Conservation (phyloP, 2,797 vertebrate species). For the Phoeniculus purpureus region DNA sequence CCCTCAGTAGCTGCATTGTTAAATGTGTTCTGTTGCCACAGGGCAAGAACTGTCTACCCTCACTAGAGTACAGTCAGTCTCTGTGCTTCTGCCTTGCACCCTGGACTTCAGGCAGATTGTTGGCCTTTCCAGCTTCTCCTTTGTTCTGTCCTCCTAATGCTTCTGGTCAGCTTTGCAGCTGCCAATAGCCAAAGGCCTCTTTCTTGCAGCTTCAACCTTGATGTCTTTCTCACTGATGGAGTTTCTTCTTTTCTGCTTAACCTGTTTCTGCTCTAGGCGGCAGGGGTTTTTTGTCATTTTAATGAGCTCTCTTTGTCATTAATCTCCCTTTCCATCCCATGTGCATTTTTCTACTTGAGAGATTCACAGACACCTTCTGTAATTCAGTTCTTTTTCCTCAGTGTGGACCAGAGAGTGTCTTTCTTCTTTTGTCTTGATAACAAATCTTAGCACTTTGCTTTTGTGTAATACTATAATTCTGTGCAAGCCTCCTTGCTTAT, state of each 20-base stretch:
- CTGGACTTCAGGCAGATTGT: neutral
- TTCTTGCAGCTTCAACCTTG: neutral
- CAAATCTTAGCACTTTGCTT: neutral
- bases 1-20: neutral
- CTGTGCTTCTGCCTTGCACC: neutral
- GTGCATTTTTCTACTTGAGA: conserved; percentile 16
- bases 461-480: neutral
- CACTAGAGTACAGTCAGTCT: neutral
- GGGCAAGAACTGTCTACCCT: neutral
- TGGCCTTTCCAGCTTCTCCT: neutral
- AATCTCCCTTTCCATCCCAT: neutral
- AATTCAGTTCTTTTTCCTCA: neutral
- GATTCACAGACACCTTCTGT: neutral
- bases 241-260: conserved; percentile 22
- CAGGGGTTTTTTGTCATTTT: conserved; percentile 38
- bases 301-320: conserved; percentile 19
- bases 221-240: neutral
- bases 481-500: neutral
- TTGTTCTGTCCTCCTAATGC: neutral
- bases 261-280: neutral
- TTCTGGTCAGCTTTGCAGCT: neutral
- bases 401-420: neutral
- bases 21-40: neutral
- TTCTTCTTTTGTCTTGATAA: neutral
- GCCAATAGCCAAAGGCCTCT: neutral